Conservation (phyloP, 2,113 vertebrate species). For the Hepsetus odoe region DNA sequence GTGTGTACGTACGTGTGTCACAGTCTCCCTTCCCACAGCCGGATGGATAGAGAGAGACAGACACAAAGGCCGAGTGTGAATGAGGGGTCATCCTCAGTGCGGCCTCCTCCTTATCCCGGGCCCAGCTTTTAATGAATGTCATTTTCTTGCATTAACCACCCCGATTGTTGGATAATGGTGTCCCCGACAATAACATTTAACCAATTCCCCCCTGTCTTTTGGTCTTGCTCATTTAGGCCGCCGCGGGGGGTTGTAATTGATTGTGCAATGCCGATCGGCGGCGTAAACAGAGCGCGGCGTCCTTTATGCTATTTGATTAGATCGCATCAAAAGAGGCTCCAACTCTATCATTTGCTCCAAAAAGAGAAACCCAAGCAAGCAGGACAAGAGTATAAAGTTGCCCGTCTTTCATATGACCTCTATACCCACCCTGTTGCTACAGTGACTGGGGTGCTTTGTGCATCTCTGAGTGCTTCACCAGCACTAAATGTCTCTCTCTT, state of each 20-base stretch:
- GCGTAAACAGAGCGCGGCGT: slow-evolving; percentile 73
- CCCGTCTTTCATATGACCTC: slow-evolving; percentile 23
- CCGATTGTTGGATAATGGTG: slow-evolving; percentile 88
- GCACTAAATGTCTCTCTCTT: neutral
- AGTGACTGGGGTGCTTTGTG: neutral
- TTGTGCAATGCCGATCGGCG: slow-evolving; percentile 73
- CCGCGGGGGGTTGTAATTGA: slow-evolving; percentile 75
- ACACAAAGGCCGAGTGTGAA: slow-evolving; percentile 80
- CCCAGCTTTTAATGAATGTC: slow-evolving; percentile 86
- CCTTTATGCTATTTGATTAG: slow-evolving; percentile 53
- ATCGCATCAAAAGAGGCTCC: slow-evolving; percentile 3
- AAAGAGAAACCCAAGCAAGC: neutral
- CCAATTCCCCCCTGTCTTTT: slow-evolving; percentile 82
- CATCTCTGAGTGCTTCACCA: neutral
- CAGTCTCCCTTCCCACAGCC: slow-evolving; percentile 70
- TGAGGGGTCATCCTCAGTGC: slow-evolving; percentile 83
- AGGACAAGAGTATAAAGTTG: slow-evolving; percentile 28
- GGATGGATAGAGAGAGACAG: slow-evolving; percentile 69
- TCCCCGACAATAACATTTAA: slow-evolving; percentile 86
- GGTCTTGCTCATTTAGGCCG: slow-evolving; percentile 79
- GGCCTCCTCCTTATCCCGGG: slow-evolving; percentile 78
- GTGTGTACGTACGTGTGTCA: slow-evolving; percentile 59
- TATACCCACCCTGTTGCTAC: neutral
- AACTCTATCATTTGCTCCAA: neutral
- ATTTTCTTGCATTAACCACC: slow-evolving; percentile 80